These are phyloP conservation scores for Ctenodactylus gundi DNA, from an alignment of 2,113 vertebrate genomes.

Conservation along the genomic window DNA sequence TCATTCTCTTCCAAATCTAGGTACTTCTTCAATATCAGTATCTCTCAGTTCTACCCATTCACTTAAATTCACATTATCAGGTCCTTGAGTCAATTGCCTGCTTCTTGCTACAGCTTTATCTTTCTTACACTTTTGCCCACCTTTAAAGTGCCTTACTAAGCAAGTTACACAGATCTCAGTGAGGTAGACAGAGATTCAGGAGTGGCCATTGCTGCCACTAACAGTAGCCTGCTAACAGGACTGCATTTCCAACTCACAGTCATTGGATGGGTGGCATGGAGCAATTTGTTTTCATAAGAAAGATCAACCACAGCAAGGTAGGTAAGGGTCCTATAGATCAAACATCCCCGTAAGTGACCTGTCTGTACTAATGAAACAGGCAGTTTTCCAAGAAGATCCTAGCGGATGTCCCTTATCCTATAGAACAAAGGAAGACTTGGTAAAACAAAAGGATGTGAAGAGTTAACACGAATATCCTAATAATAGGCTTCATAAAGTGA, in stretches of 20 bases:
- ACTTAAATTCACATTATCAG: constrained; percentile 46
- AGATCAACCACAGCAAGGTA: neutral
- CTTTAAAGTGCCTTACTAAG: constrained; percentile 14
- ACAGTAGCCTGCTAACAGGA: neutral
- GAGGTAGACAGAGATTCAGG: neutral
- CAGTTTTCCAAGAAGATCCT: neutral
- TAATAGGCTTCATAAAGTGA: constrained; percentile 12
- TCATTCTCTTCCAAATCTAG: constrained; percentile 11
- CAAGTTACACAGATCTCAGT: neutral
- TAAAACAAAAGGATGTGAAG: neutral
- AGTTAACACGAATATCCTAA: neutral
- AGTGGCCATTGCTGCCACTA: neutral
- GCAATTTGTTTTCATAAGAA: neutral
- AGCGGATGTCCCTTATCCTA: neutral
- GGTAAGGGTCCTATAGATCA: neutral
- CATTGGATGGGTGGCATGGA: neutral
- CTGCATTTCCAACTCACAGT: neutral
- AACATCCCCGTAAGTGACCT: neutral
- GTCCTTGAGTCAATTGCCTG: constrained; percentile 41
- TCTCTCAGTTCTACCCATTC: constrained; percentile 45
- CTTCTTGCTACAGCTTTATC: constrained; percentile 6
- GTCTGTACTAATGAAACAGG: neutral
- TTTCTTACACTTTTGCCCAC: constrained; percentile 24
- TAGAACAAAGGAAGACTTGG: neutral
- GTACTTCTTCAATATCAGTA: constrained; percentile 4